Evolutionary conservation across 1,140 invertebrate species (phyloP), one percentile per base, ranked within the genome.

Genomic region (Lerema accius): DNA sequence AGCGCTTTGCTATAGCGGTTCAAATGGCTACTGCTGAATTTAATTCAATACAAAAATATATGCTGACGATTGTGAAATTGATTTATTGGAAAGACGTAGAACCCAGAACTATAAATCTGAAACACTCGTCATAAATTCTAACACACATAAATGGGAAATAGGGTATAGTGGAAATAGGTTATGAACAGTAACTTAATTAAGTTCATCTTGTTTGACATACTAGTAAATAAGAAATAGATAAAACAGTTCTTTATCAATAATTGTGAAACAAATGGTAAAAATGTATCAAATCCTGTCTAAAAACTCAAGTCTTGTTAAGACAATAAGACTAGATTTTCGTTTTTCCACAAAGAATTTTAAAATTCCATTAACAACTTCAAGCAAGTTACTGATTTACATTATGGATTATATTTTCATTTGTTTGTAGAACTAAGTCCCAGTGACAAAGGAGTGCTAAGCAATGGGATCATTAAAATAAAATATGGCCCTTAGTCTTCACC

Each of bases 11-110:
- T n/a, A n/a, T 40, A 19, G 11, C n/a, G 3, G 35, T 28, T 55
- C 13, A 43, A 19, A 43, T 42, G 37, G 51, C 13, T 42, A 42
- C 51, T 58, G 23, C 15, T 14, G 42, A 58, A 10, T 15, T 58
- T 11, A 56, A 23, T 43, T 17, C n/a, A 1, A 32, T 7, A 32
- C 9, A 32, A 32, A 9, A 9, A 32, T 26, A 50, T 35, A 50
- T 23, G 40, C 3, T 23, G 39, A 56, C 19, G 39, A 26, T 43
- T 56, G 14, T 43, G 10, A 56, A 56, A 56, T 43, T 3, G 39
- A 32, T 56, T 43, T 56, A 56, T 56, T 43, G 39, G 32, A 51
- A 49, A 9, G 16, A 23, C 19, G 19, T 2, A 32, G 4, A 32
- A 32, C 28, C 9, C 28, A 9, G 9, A 32, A 32, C 28, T 9